phyloP scores from a whole-genome alignment of 1,140 invertebrate species.

The Rhagoletis pomonella region DNA sequence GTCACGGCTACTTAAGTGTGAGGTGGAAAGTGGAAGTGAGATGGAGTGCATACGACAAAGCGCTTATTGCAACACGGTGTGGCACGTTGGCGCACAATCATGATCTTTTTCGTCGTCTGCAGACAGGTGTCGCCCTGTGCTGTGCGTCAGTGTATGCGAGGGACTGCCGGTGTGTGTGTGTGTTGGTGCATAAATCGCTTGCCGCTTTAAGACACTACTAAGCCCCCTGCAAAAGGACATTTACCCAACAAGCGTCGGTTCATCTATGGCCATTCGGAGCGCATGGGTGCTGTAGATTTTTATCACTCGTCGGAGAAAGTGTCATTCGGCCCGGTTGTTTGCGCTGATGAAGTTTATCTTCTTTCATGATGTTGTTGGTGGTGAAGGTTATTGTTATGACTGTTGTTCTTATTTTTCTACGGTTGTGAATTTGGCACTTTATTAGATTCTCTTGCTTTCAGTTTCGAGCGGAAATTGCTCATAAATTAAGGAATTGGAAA shows the following conservation, averaged over 20 bases:
- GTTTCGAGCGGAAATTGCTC: too few relatives aligned
- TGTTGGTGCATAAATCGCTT: background rate
- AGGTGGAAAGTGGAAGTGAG: background rate
- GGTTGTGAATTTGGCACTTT: background rate
- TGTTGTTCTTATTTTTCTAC: background rate
- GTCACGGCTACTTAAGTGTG: background rate
- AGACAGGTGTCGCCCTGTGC: background rate
- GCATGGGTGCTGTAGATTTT: background rate
- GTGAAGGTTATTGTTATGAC: background rate
- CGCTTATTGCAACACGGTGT: slow-evolving; percentile 16
- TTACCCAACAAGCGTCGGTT: background rate
- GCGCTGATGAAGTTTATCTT: slow-evolving; percentile 26
- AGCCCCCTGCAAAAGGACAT: background rate
- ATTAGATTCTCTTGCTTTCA: slow-evolving; percentile 21
- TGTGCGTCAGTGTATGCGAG: too few relatives aligned
- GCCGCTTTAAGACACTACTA: slow-evolving; percentile 32
- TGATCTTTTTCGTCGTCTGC: background rate
- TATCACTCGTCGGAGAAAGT: slow-evolving; percentile 13
- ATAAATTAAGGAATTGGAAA: background rate
- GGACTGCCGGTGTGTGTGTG: background rate
- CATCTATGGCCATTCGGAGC: background rate
- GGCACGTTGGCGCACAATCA: slow-evolving; percentile 28
- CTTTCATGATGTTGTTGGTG: background rate
- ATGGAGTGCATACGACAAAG: slow-evolving; percentile 37
- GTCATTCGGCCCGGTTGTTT: background rate